phyloP scores from a whole-genome alignment of 2,888 invertebrate species.

The Melangyna quadrimaculata region DNA sequence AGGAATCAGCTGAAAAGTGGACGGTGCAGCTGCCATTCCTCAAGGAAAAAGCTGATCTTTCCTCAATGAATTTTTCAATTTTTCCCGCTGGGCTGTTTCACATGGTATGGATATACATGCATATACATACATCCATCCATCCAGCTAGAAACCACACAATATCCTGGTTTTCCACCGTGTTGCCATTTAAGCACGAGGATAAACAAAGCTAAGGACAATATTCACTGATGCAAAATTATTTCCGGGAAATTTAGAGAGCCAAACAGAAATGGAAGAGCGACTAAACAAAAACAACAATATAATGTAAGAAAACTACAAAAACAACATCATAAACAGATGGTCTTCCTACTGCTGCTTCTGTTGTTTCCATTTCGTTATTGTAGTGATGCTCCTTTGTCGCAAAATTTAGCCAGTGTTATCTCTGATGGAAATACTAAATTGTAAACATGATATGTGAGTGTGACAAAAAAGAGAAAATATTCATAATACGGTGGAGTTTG shows the following conservation, averaged over 20 bases:
- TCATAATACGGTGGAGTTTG: conserved; percentile 13
- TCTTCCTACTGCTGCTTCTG: background rate
- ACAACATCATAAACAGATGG: conserved; percentile 52
- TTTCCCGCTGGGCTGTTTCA: no score
- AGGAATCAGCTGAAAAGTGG: no score
- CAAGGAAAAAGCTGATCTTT: no score
- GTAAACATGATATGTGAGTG: conserved; percentile 28
- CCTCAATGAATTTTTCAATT: no score
- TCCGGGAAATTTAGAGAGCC: conserved; percentile 52
- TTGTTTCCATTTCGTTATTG: conserved; percentile 22
- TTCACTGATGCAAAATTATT: conserved; percentile 62
- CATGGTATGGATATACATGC: background rate
- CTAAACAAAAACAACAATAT: conserved; percentile 29
- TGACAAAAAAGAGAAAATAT: conserved; percentile 43
- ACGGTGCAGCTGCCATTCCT: no score
- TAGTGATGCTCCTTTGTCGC: conserved; percentile 43
- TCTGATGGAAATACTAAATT: conserved; percentile 39
- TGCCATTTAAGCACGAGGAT: conserved; percentile 45
- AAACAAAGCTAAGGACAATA: conserved; percentile 57
- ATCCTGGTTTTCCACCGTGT: conserved; percentile 54
- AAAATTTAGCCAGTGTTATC: conserved; percentile 57
- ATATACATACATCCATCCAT: background rate
- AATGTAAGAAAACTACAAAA: conserved; percentile 30
- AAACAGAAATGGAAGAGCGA: conserved; percentile 23
- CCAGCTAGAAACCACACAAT: conserved; percentile 51